Evolutionary conservation across 1,140 invertebrate species (phyloP), one percentile per base, ranked within the genome.

Genomic region (Saccostrea echinata): DNA sequence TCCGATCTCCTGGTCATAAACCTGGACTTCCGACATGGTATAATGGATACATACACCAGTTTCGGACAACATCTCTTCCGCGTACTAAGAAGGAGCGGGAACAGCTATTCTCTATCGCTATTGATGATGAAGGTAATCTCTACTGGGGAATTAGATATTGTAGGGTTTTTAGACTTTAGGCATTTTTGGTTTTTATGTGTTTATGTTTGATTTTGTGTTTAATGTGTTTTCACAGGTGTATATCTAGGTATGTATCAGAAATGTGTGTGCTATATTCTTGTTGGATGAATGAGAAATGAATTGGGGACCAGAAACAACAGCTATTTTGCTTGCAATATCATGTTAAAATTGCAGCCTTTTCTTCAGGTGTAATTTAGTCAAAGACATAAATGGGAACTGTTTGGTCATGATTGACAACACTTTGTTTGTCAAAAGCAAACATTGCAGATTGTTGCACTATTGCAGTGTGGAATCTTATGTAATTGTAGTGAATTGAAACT

Each of bases 31-130:
- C 86, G 4, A 30, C 53, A 3, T 87, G 86, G 86, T 87, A 87
- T n/a, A 87, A 82, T 64, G 86, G 86, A 18, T 87, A 87, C 57
- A 61, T 87, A 24, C 86, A 87, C 55, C 80, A 87, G 33, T 87
- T 87, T 53, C 16, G 86, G 53, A 87, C 76, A 11, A 81, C 85
- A 4, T 87, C 86, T 6, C 35, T 87, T 18, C 86, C 86, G 13
- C 76, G 86, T 21, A 87, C 86, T 18, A 87, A 83, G 82, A 87
- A 83, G 33, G 86, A 87, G 80, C 52, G 76, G 13, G 53, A 82
- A 6, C 76, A 87, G 30, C 80, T 82, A 11, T 83, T 76, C 51
- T 81, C 27, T 27, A 51, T 57, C 55, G n/a, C 82, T 30, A 4
- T 24, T 18, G 68, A 80, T 24, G 53, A 53, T n/a, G 80, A 83